These are phyloP conservation scores for Thecophora atra DNA, from an alignment of 2,888 invertebrate genomes.

Conservation along the genomic window DNA sequence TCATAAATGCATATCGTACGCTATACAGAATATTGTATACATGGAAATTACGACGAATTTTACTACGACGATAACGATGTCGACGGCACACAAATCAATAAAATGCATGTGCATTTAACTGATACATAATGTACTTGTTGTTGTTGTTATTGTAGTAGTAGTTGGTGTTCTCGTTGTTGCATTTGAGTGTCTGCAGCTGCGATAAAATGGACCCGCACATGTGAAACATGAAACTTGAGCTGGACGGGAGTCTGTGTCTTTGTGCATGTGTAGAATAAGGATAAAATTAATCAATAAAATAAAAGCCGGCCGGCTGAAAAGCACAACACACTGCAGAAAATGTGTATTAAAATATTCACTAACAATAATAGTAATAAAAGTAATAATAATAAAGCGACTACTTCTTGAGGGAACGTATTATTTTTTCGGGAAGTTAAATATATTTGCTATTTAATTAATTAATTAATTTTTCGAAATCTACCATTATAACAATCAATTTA, in stretches of 20 bases:
- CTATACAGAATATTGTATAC: conserved; percentile 10
- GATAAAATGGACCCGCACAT: neutral
- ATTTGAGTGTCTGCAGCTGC: conserved; percentile 13
- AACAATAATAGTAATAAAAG: too few relatives aligned
- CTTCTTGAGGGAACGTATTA: too few relatives aligned
- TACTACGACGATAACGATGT: conserved; percentile 25
- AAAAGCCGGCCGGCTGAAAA: conserved; percentile 42
- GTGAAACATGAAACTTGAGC: neutral
- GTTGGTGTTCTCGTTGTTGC: conserved; percentile 9
- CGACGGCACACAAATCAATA: conserved; percentile 25
- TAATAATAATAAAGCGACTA: too few relatives aligned
- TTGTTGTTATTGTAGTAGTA: neutral
- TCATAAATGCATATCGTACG: conserved; percentile 20
- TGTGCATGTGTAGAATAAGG: neutral
- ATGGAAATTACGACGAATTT: conserved; percentile 33
- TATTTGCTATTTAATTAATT: too few relatives aligned
- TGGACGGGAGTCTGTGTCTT: neutral
- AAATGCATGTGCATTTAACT: conserved; percentile 7
- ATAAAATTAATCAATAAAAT: conserved; percentile 33
- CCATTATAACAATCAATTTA: too few relatives aligned
- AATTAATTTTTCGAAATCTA: too few relatives aligned
- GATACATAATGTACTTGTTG: neutral
- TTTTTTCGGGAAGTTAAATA: too few relatives aligned
- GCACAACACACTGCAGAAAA: neutral
- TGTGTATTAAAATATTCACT: too few relatives aligned